These are phyloP conservation scores for Stegophylla sp. DNA, from an alignment of 2,888 invertebrate species.

Conservation along the genomic window DNA sequence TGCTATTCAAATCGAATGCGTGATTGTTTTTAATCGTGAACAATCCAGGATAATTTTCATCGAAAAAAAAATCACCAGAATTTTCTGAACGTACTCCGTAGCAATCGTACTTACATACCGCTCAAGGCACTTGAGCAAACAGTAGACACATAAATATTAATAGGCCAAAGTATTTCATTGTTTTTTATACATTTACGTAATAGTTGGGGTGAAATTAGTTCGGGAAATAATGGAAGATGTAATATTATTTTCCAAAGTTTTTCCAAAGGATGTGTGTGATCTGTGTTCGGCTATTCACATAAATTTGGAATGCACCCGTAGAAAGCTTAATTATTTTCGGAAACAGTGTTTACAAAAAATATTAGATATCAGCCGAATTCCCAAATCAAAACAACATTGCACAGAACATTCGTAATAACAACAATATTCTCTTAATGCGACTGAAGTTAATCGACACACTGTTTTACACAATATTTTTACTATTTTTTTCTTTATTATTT, in stretches of 20 bases:
- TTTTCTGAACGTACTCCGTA: not conserved
- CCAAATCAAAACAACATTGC: not conserved
- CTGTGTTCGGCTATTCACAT: not conserved
- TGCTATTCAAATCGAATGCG: constrained; percentile 1
- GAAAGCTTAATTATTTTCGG: not conserved
- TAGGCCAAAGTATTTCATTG: not conserved
- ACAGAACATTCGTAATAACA: too few relatives aligned
- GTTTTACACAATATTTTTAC: not conserved
- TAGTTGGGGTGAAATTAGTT: not conserved
- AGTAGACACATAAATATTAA: not conserved
- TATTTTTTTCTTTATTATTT: not conserved
- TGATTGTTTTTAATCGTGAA: not conserved
- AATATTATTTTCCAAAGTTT: not conserved
- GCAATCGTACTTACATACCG: not conserved
- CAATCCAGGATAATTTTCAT: not conserved
- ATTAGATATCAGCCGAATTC: not conserved
- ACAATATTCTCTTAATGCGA: too few relatives aligned
- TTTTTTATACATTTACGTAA: not conserved
- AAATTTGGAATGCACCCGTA: not conserved
- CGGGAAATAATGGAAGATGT: not conserved
- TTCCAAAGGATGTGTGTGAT: not conserved
- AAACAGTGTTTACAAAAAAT: not conserved
- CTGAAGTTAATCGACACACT: too few relatives aligned
- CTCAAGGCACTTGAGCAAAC: not conserved
- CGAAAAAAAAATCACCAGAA: not conserved